A percentile compares a stretch with the other conserved stretches of the same genome.
phyloP scores from a whole-genome alignment of 2,113 vertebrate species.

The Salvelinus sp. region DNA sequence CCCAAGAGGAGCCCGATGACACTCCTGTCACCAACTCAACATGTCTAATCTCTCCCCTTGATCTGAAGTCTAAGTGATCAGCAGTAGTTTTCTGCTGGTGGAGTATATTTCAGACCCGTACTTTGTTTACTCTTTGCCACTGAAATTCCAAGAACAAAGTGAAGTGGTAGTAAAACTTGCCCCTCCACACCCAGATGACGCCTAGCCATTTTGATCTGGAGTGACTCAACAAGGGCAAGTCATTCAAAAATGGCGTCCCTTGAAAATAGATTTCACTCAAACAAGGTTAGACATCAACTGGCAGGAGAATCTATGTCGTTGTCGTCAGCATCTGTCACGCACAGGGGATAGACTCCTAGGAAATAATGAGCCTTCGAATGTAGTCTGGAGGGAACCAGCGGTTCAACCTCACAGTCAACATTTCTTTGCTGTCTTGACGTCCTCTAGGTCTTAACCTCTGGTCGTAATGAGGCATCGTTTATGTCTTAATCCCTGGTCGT shows the following conservation, averaged over 20 bases:
- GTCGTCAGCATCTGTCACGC: conserved; percentile 23
- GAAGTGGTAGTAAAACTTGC: conserved; percentile 21
- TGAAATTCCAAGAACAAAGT: conserved; percentile 43
- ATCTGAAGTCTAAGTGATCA: conserved; percentile 23
- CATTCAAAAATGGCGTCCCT: conserved; percentile 2
- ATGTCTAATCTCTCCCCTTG: no score
- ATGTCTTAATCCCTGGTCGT: no score
- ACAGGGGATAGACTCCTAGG: no score
- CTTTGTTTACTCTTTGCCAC: conserved; percentile 49
- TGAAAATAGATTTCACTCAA: conserved; percentile 18
- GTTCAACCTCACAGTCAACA: no score
- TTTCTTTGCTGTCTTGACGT: no score
- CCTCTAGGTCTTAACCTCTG: no score
- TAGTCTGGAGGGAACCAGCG: no score
- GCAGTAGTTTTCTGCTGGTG: conserved; percentile 28
- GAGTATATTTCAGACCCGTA: conserved; percentile 27
- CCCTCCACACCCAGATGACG: conserved; percentile 38
- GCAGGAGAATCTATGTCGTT: neutral
- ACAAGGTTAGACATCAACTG: conserved; percentile 27
- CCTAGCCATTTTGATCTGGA: conserved; percentile 17
- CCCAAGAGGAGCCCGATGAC: no score
- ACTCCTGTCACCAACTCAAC: no score
- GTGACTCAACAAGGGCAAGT: conserved; percentile 19
- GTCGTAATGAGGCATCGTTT: no score
- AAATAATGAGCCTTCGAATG: no score